phyloP scores from a whole-genome alignment of 1,140 invertebrate genomes.

The Drosophila ananassae region DNA sequence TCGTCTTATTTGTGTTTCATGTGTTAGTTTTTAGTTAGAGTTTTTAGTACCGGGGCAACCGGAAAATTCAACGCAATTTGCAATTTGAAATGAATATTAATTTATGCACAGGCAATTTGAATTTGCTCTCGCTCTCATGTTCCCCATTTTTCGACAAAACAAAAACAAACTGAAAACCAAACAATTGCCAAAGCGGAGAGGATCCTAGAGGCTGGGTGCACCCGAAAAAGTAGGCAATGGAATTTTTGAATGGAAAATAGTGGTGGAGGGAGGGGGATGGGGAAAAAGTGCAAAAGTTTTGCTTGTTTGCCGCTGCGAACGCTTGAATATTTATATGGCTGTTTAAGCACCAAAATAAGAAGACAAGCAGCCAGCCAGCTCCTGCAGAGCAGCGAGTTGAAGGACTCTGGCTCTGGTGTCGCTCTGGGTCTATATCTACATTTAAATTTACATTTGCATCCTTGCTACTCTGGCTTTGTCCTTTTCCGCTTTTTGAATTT shows the following conservation, averaged over 20 bases:
- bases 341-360: constrained; percentile 32
- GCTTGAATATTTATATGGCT: constrained; percentile 65
- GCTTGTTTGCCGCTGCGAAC: constrained; percentile 33
- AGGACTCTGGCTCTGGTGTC: constrained; percentile 8
- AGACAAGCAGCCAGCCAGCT: constrained; percentile 19
- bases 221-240: constrained; percentile 51
- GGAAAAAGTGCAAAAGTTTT: constrained; percentile 51
- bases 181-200: not conserved
- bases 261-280: not conserved
- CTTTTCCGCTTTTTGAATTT: not conserved
- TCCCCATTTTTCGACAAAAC: not conserved
- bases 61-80: constrained; percentile 58
- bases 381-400: constrained; percentile 30
- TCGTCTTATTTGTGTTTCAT: constrained; percentile 31
- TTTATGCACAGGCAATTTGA: constrained; percentile 72
- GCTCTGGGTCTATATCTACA: constrained; percentile 10
- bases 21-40: constrained; percentile 7
- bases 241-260: constrained; percentile 31
- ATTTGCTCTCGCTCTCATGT: constrained; percentile 21
- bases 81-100: constrained; percentile 71
- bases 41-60: constrained; percentile 14
- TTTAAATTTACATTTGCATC: not conserved
- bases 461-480: not conserved
- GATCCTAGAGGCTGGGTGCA: not conserved
- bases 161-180: constrained; percentile 16